Evolutionary conservation across 2,797 vertebrate species (phyloP).

Genomic region (Anomalospiza imberbis): DNA sequence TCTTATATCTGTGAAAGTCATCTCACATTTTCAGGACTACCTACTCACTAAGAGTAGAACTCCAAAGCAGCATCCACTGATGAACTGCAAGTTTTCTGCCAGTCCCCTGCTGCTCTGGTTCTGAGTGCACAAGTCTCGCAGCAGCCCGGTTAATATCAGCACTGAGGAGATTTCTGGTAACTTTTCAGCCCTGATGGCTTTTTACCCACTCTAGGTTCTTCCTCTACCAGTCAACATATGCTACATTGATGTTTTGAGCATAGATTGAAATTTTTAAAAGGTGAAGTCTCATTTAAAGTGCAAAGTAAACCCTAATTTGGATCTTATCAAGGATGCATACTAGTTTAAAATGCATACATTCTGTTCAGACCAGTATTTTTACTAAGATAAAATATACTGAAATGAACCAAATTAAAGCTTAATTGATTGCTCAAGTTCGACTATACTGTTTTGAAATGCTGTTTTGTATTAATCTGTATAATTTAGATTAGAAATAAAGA

Average conservation of each 20-base stretch:
- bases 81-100: neutral
- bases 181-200: neutral
- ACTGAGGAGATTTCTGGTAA: neutral
- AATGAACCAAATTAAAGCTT: neutral
- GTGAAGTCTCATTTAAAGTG: neutral
- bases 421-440: neutral
- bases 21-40: neutral
- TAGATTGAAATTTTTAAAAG: neutral
- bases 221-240: neutral
- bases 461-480: neutral
- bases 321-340: neutral
- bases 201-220: neutral
- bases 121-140: neutral
- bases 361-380: neutral
- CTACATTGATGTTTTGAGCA: neutral
- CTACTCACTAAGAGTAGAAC: neutral
- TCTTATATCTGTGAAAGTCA: neutral
- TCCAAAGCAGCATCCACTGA: neutral
- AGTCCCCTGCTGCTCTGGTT: neutral
- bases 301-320: neutral
- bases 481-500: neutral
- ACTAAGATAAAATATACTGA: neutral
- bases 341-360: neutral
- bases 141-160: neutral
- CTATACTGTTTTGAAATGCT: neutral